Evolutionary conservation across 2,113 vertebrate genomes (phyloP).

Genomic region (Halichoeres trimaculatus): DNA sequence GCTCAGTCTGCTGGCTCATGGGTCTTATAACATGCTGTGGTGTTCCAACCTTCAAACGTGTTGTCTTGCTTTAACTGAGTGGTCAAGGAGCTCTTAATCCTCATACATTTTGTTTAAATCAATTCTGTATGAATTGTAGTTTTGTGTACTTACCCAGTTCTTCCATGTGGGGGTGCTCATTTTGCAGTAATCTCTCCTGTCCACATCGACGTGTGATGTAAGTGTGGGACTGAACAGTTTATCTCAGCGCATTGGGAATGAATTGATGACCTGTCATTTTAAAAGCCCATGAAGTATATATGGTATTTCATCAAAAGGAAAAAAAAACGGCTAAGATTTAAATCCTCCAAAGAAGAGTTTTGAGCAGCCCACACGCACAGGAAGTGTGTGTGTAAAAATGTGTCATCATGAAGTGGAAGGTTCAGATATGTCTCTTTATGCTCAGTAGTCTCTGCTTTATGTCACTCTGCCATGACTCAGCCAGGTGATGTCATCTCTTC

Average conservation of each 20-base stretch:
- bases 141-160: constrained; percentile 27
- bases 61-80: not conserved
- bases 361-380: not conserved
- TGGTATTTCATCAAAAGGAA: not conserved
- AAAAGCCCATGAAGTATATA: not conserved
- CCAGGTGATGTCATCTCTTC: constrained; percentile 3
- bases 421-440: not conserved
- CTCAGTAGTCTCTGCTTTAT: not conserved
- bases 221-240: not conserved
- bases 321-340: not conserved
- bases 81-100: not conserved
- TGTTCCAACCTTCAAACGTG: not conserved
- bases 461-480: constrained; percentile 25
- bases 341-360: not conserved
- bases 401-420: not conserved
- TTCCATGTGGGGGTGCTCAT: constrained; percentile 61
- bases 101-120: not conserved
- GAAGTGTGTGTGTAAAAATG: not conserved
- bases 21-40: not conserved
- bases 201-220: not conserved
- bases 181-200: not conserved
- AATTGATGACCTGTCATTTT: not conserved
- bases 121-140: not conserved
- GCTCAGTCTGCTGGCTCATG: constrained; percentile 47
- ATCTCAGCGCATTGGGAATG: not conserved